Evolutionary conservation across 2,888 invertebrate genomes (phyloP), one percentile per base, ranked within the genome.

Genomic region (Mesorhabditis belari): DNA sequence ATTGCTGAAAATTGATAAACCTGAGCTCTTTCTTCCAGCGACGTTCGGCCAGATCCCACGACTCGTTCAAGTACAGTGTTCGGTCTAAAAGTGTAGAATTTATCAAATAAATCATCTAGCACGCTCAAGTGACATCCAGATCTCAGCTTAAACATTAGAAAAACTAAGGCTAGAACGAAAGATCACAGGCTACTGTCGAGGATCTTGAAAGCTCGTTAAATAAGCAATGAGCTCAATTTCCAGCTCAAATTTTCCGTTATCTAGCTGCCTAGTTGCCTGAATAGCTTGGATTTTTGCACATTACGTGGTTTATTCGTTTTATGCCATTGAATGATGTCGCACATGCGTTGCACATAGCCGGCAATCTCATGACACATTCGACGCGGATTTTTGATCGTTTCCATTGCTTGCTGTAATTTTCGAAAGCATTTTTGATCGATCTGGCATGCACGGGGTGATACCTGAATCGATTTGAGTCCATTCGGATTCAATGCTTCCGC

Each of bases 11-110:
- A 53, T 27, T n/a, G 53, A 27, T n/a, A n/a, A n/a, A n/a, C n/a
- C n/a, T 25, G 52, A 77, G 61, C 52, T 77, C 77, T 50, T 79
- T 79, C 87, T 23, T 95, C 77, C 77, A 79, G 5, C 77, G 63
- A 23, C 96, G 86, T 5, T 92, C 91, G 90, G 98, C 92, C 66
- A 98, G 84, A 80, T 98, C 96, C 96, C 96, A 96, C 0, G 94
- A 93, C 84, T 98, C 98, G 4, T 94, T 94, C 81, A 96, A 93
- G 83, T 98, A 99, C 5, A 99, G 85, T 62, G 91, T 72, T 25
- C 63, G 58, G 3, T 58, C 70, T 64, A 56, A 44, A 60, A 35
- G 17, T 2, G 6, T 58, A n/a, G n/a, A n/a, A n/a, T n/a, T n/a
- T n/a, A n/a, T n/a, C n/a, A n/a, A n/a, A n/a, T n/a, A n/a, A n/a